Evolutionary conservation across 2,888 invertebrate genomes (phyloP).

Genomic region (Incurvaria masculella): DNA sequence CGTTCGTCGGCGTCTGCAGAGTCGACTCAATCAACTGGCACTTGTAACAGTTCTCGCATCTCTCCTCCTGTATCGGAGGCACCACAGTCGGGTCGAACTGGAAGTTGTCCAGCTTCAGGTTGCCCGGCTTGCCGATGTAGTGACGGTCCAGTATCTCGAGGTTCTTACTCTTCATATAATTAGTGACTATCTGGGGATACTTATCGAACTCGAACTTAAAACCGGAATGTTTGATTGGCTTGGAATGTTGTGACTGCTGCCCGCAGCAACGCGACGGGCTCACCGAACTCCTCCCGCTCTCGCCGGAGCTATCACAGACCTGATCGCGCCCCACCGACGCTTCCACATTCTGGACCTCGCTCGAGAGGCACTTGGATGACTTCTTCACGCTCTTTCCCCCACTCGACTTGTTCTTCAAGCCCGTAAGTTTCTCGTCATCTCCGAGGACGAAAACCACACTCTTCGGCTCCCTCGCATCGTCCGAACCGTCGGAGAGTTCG

Average conservation of each 20-base stretch:
- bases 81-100: slow-evolving; percentile 50
- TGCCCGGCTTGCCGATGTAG: slow-evolving; percentile 55
- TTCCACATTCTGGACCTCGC: slow-evolving; percentile 21
- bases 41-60: slow-evolving; percentile 53
- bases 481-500: slow-evolving; percentile 33
- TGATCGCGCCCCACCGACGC: slow-evolving; percentile 16
- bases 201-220: slow-evolving; percentile 72
- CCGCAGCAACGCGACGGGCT: slow-evolving; percentile 46
- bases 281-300: slow-evolving; percentile 21
- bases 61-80: slow-evolving; percentile 42
- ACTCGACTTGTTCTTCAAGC: slow-evolving; percentile 56
- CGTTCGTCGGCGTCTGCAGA: slow-evolving; percentile 74
- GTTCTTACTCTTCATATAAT: slow-evolving; percentile 74
- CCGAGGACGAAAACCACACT: slow-evolving; percentile 68
- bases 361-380: slow-evolving; percentile 33
- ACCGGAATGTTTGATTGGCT: slow-evolving; percentile 64
- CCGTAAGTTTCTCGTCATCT: slow-evolving; percentile 65
- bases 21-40: slow-evolving; percentile 54
- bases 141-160: slow-evolving; percentile 60
- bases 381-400: slow-evolving; percentile 41
- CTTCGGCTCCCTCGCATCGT: slow-evolving; percentile 33
- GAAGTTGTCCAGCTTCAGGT: slow-evolving; percentile 50
- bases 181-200: slow-evolving; percentile 70
- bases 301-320: slow-evolving; percentile 22
- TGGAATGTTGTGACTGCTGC: slow-evolving; percentile 55